phyloP scores from a whole-genome alignment of 2,888 invertebrate species.

The Tenthredo notha region DNA sequence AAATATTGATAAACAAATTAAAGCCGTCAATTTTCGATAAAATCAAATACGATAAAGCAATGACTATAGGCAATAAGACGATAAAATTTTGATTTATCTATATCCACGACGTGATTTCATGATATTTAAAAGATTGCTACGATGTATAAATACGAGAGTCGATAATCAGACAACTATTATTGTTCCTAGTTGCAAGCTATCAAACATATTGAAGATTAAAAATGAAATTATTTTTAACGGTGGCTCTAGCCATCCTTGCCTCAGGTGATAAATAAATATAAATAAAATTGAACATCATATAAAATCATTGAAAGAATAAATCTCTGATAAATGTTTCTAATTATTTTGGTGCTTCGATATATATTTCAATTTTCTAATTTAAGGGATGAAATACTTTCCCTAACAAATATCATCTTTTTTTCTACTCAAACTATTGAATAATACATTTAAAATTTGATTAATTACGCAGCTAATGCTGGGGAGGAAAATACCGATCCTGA shows the following conservation, averaged over 20 bases:
- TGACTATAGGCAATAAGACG: background rate
- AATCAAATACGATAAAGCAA: background rate
- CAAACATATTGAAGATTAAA: background rate
- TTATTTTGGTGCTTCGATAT: background rate
- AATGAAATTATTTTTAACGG: conserved; percentile 17
- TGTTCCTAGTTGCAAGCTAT: background rate
- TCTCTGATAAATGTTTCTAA: background rate
- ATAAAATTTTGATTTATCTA: background rate
- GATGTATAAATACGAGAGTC: background rate
- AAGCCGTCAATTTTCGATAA: background rate
- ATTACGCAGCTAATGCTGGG: conserved; percentile 14
- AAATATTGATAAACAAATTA: background rate
- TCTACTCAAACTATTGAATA: background rate
- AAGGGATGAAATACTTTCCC: background rate
- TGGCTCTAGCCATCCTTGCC: conserved; percentile 31
- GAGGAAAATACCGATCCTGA: conserved; percentile 4
- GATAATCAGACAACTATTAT: background rate
- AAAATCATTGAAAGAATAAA: background rate
- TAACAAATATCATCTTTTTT: background rate
- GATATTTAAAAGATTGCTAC: background rate
- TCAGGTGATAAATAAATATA: background rate
- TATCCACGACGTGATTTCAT: background rate
- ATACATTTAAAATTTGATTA: background rate
- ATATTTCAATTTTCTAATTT: background rate
- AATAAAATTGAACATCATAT: background rate